Conservation (phyloP, 2,113 vertebrate genomes). For the Leuciscus idus region DNA sequence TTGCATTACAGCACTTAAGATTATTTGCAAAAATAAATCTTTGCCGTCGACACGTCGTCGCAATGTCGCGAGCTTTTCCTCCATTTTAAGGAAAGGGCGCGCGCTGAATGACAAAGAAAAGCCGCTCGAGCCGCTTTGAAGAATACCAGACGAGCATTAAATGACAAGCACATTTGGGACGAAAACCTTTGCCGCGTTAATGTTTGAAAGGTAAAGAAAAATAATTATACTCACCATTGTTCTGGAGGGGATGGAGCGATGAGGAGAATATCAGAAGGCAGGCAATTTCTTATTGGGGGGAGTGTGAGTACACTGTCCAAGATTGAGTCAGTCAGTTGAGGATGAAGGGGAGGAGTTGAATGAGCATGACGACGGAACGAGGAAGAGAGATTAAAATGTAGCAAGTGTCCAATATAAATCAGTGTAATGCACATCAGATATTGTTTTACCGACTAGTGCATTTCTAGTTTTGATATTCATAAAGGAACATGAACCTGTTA, state of each 20-base stretch:
- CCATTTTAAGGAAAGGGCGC: constrained; percentile 42
- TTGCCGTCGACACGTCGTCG: not conserved
- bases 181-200: not conserved
- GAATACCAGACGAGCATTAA: not conserved
- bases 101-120: constrained; percentile 16
- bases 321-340: not conserved
- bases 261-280: constrained; percentile 43
- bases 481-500: not conserved
- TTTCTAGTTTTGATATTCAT: not conserved
- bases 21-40: not conserved
- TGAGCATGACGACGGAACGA: not conserved
- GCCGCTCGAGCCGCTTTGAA: constrained; percentile 9
- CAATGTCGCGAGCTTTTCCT: not conserved
- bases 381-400: not conserved
- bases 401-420: not conserved
- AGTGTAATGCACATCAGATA: not conserved
- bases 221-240: constrained; percentile 72
- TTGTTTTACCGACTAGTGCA: not conserved
- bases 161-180: not conserved
- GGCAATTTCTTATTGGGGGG: not conserved
- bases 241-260: constrained; percentile 49
- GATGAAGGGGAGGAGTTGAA: constrained; percentile 14
- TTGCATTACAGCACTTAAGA: not conserved
- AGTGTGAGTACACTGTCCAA: not conserved
- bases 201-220: not conserved